Conservation (phyloP, 2,113 vertebrate genomes). For the Lasiurus borealis region DNA sequence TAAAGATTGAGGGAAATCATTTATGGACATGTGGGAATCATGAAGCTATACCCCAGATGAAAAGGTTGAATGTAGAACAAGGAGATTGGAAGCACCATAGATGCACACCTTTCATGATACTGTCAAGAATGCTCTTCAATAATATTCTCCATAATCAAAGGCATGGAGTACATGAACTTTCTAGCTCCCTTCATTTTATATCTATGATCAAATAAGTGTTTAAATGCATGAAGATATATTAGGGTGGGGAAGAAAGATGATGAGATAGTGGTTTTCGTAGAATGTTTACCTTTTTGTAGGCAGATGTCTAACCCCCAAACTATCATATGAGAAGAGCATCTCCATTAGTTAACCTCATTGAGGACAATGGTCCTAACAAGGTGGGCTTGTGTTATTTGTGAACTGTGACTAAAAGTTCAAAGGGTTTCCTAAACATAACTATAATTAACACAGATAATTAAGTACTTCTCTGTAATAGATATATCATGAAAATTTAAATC, state of each 20-base stretch:
- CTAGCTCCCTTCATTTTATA: not conserved
- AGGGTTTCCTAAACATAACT: constrained; percentile 15
- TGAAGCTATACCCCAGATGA: not conserved
- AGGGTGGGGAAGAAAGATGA: not conserved
- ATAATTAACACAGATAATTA: not conserved
- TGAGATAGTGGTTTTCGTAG: not conserved
- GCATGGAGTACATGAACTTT: not conserved
- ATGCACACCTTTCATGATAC: not conserved
- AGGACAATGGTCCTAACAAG: not conserved
- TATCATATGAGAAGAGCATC: not conserved
- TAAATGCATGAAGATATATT: not conserved
- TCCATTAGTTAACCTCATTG: not conserved
- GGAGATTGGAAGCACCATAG: fast-evolving
- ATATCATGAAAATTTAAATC: constrained; percentile 32
- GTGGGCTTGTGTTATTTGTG: not conserved
- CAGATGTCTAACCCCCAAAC: not conserved
- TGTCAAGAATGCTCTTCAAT: not conserved
- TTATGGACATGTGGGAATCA: not conserved
- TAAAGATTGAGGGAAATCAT: not conserved
- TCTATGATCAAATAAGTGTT: not conserved
- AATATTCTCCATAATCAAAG: not conserved
- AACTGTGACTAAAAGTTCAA: constrained; percentile 65
- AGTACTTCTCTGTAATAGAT: constrained; percentile 51
- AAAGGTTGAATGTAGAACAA: not conserved
- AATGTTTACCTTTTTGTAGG: not conserved